These are phyloP conservation scores for Limnephilus auricula DNA, from an alignment of 2,888 invertebrate genomes.

Conservation along the genomic window DNA sequence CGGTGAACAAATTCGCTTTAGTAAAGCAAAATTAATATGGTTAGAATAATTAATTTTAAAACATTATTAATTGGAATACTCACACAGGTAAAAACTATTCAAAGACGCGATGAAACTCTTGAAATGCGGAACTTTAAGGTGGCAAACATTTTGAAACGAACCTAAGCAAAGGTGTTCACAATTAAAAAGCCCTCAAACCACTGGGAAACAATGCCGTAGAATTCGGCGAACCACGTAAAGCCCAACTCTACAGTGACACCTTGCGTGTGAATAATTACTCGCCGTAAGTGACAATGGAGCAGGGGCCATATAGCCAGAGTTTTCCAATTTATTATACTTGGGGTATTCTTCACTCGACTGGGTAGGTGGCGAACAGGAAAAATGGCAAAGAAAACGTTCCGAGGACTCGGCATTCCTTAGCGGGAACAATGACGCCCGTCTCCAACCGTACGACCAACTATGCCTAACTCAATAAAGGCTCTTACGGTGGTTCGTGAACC, in stretches of 20 bases:
- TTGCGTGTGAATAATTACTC: slow-evolving; percentile 62
- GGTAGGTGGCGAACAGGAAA: slow-evolving; percentile 43
- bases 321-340: slow-evolving; percentile 53
- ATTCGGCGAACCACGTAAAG: slow-evolving; percentile 31
- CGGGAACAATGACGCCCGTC: slow-evolving; percentile 59
- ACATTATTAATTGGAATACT: neutral
- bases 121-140: neutral
- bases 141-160: neutral
- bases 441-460: slow-evolving; percentile 53
- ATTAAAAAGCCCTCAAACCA: slow-evolving; percentile 43
- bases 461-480: slow-evolving; percentile 61
- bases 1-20: neutral
- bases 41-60: neutral
- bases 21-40: neutral
- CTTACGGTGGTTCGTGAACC: slow-evolving; percentile 45
- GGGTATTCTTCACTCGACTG: slow-evolving; percentile 20
- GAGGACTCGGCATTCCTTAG: slow-evolving; percentile 50
- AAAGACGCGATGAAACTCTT: neutral
- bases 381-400: slow-evolving; percentile 55
- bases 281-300: slow-evolving; percentile 37
- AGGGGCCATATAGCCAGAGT: slow-evolving; percentile 10
- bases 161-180: neutral
- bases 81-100: neutral
- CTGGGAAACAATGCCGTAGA: slow-evolving; percentile 43
- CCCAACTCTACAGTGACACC: slow-evolving; percentile 53